Conservation (phyloP, 2,113 vertebrate species). For the Gymnogyps californianus region DNA sequence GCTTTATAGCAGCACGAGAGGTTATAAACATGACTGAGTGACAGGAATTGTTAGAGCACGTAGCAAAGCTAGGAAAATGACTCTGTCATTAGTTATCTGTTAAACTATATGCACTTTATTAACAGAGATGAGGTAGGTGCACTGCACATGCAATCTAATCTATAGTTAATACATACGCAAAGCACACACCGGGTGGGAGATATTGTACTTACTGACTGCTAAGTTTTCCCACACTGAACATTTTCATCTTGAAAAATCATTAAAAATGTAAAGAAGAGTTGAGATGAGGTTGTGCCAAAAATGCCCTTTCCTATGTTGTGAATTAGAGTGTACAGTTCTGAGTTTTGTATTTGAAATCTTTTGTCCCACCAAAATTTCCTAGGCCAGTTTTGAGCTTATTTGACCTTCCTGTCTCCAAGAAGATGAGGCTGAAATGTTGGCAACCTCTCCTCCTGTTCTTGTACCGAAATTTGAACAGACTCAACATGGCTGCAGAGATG, state of each 20-base stretch:
- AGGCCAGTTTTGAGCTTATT: background rate
- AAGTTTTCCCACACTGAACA: background rate
- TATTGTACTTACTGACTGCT: background rate
- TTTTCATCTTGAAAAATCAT: background rate
- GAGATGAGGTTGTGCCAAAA: background rate
- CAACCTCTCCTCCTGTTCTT: background rate
- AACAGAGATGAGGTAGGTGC: background rate
- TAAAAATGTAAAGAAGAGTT: background rate
- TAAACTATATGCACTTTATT: background rate
- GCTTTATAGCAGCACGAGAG: background rate
- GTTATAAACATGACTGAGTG: background rate
- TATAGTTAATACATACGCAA: background rate
- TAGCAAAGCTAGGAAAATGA: background rate
- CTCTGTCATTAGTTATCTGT: background rate
- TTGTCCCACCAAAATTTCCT: background rate
- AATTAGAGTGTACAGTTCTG: background rate
- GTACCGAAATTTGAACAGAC: background rate
- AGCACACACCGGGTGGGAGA: background rate
- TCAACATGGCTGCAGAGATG: background rate
- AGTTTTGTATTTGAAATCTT: background rate
- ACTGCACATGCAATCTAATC: background rate
- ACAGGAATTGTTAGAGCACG: background rate
- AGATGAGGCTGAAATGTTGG: background rate
- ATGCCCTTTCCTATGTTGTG: background rate
- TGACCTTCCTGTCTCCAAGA: background rate